phyloP scores from a whole-genome alignment of 2,888 invertebrate species.

The Dynastes maya region DNA sequence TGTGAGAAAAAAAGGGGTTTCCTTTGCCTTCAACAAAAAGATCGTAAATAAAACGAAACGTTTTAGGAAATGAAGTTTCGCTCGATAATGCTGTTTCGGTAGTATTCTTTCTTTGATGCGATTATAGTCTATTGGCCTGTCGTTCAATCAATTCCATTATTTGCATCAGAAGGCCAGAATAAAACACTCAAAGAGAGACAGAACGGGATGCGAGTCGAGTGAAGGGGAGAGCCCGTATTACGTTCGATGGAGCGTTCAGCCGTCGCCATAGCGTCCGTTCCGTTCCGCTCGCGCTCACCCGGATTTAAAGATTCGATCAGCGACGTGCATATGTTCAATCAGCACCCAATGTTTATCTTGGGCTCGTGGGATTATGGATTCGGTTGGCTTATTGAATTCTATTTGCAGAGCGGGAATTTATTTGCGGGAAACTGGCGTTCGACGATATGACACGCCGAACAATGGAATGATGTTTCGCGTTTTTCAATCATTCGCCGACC shows the following conservation, averaged over 20 bases:
- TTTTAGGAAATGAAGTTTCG: slow-evolving; percentile 37
- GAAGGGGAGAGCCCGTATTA: slow-evolving; percentile 10
- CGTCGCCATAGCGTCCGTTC: slow-evolving; percentile 4
- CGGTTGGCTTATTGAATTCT: slow-evolving; percentile 37
- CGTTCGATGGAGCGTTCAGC: slow-evolving; percentile 36
- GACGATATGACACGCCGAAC: slow-evolving; percentile 28
- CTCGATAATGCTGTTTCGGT: slow-evolving; percentile 34
- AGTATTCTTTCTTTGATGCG: slow-evolving; percentile 38
- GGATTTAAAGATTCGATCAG: slow-evolving; percentile 29
- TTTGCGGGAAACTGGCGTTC: slow-evolving; percentile 3
- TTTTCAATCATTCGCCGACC: slow-evolving; percentile 20
- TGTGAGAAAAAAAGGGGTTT: not conserved
- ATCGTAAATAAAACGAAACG: slow-evolving; percentile 19
- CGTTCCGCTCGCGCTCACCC: slow-evolving; percentile 3
- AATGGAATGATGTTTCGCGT: slow-evolving; percentile 28
- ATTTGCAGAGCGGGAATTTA: slow-evolving; percentile 25
- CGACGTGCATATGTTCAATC: slow-evolving; percentile 27
- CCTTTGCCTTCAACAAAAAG: not conserved
- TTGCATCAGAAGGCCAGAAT: slow-evolving; percentile 56
- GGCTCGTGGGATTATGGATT: slow-evolving; percentile 28
- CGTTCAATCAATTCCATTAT: slow-evolving; percentile 55
- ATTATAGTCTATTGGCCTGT: slow-evolving; percentile 53
- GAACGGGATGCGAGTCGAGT: not conserved
- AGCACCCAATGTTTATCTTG: slow-evolving; percentile 35
- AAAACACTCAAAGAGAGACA: slow-evolving; percentile 48